Evolutionary conservation across 2,113 vertebrate species (phyloP).

Genomic region (Tachysurus fulvidraco): DNA sequence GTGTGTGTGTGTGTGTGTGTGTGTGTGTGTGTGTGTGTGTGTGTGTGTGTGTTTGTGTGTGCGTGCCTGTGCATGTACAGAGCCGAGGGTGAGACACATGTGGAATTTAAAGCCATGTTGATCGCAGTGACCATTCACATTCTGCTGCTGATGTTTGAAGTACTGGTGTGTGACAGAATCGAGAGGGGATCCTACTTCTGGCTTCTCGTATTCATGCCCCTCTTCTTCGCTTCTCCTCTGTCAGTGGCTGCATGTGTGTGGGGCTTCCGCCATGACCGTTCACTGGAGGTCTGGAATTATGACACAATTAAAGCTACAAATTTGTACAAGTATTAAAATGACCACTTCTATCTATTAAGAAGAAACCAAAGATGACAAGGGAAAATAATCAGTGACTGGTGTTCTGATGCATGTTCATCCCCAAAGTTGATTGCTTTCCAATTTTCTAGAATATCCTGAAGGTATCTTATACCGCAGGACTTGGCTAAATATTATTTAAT

Average conservation of each 20-base stretch:
- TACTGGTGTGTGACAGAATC: constrained; percentile 92
- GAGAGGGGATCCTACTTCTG: constrained; percentile 87
- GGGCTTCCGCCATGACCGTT: constrained; percentile 96
- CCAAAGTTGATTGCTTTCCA: not conserved
- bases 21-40: constrained; percentile 40
- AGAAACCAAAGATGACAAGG: not conserved
- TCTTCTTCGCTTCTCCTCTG: constrained; percentile 96
- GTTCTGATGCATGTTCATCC: not conserved
- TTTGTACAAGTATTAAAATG: not conserved
- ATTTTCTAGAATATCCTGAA: not conserved
- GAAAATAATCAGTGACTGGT: not conserved
- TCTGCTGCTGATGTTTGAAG: constrained; percentile 94
- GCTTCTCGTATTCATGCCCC: constrained; percentile 97
- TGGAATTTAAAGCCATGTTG: constrained; percentile 98
- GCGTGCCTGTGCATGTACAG: constrained; percentile 58
- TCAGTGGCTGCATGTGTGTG: constrained; percentile 97
- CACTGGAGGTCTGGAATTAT: constrained; percentile 82
- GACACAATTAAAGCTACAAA: not conserved
- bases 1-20: constrained; percentile 19
- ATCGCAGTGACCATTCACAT: constrained; percentile 96
- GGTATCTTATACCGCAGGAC: not conserved
- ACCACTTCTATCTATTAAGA: not conserved
- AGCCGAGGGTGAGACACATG: constrained; percentile 96
- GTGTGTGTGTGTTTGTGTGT: not conserved
- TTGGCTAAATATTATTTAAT: not conserved